phyloP scores from a whole-genome alignment of 2,797 vertebrate species.

The Mormyrops boulengeri region DNA sequence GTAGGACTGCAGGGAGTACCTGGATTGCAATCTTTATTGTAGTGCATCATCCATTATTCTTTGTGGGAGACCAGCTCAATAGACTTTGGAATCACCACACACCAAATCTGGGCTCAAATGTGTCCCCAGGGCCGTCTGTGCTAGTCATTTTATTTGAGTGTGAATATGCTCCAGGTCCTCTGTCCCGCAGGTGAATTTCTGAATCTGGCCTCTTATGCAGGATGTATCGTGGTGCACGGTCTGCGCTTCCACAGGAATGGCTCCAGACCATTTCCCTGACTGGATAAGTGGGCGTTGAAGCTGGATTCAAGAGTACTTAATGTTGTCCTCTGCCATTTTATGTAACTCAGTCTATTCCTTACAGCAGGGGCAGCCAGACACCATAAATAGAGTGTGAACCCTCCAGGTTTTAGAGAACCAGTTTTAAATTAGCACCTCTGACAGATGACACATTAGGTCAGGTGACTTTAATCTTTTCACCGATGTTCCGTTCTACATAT shows the following conservation, averaged over 20 bases:
- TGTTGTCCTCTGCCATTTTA: not conserved
- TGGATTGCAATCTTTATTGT: not conserved
- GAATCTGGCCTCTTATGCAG: not conserved
- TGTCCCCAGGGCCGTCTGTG: not conserved
- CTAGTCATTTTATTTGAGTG: not conserved
- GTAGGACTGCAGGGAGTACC: not conserved
- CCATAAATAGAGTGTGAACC: not conserved
- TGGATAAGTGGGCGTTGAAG: not conserved
- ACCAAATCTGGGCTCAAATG: not conserved
- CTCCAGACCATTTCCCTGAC: not conserved
- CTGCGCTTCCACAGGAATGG: not conserved
- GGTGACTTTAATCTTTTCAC: not conserved
- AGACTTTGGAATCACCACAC: not conserved
- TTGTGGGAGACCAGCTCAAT: not conserved
- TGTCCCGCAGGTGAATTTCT: not conserved
- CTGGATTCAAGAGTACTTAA: not conserved
- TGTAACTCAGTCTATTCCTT: not conserved
- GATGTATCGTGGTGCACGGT: not conserved
- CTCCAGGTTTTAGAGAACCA: not conserved
- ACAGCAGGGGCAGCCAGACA: not conserved
- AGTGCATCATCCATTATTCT: not conserved
- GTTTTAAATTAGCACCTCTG: not conserved
- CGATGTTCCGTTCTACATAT: not conserved
- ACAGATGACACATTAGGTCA: not conserved
- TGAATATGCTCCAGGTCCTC: not conserved